Evolutionary conservation across 2,113 vertebrate genomes (phyloP).

Genomic region (Bufo gargarizans): DNA sequence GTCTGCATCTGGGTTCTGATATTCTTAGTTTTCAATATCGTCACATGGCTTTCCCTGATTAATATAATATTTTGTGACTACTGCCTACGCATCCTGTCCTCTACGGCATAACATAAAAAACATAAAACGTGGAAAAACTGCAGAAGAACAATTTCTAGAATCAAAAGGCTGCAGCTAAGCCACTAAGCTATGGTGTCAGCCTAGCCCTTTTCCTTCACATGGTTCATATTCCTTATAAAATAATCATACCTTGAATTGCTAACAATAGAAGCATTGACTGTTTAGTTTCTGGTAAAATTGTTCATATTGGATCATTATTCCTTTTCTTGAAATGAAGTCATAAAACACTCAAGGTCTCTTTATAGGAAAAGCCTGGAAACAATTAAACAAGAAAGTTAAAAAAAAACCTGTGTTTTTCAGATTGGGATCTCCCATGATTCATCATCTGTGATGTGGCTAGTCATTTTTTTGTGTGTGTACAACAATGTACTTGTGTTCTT

Average conservation of each 20-base stretch:
- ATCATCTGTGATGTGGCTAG: constrained; percentile 41
- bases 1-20: too few species aligned
- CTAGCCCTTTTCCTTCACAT: not conserved
- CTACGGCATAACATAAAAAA: not conserved
- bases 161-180: not conserved
- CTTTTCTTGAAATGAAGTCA: constrained; percentile 19
- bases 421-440: constrained; percentile 32
- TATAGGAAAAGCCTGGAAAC: constrained; percentile 43
- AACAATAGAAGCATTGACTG: constrained; percentile 27
- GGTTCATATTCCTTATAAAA: not conserved
- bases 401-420: constrained; percentile 31
- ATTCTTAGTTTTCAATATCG: not conserved
- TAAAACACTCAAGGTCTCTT: constrained; percentile 37
- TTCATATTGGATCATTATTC: constrained; percentile 24
- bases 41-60: not conserved
- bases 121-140: not conserved
- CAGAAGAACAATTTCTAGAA: not conserved
- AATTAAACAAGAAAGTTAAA: constrained; percentile 41
- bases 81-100: not conserved
- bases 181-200: not conserved
- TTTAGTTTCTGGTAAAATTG: not conserved
- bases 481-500: constrained; percentile 19
- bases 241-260: constrained; percentile 13
- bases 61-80: not conserved
- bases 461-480: constrained; percentile 2